Conservation (phyloP, 53 echinoderm and acorn worm species). For the Holothuria scabra region DNA sequence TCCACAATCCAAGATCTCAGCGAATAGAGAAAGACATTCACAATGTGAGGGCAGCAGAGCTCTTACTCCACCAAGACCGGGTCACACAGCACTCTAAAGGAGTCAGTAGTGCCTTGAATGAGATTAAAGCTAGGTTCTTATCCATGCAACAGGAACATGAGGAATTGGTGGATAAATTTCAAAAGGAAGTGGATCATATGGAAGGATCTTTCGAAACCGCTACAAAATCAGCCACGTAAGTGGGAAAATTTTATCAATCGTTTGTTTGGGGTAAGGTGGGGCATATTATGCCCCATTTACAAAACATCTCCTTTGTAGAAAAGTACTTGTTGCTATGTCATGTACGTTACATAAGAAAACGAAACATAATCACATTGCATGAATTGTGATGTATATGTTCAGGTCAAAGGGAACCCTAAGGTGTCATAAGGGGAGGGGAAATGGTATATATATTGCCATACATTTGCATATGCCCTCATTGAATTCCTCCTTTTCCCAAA, state of each 20-base stretch:
- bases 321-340: no score
- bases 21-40: conserved; percentile 95
- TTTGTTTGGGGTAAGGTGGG: no score
- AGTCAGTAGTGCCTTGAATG: conserved; percentile 82
- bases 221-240: conserved; percentile 68
- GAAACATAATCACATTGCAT: no score
- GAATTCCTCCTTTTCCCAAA: no score
- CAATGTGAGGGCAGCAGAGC: conserved; percentile 93
- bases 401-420: no score
- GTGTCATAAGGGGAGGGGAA: no score
- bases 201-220: conserved; percentile 63
- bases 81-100: conserved; percentile 89
- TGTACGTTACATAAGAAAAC: no score
- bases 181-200: conserved; percentile 84
- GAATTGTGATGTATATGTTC: no score
- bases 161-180: conserved; percentile 82
- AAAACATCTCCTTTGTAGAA: no score
- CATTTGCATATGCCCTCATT: no score
- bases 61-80: conserved; percentile 90
- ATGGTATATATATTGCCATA: no score
- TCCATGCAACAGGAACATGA: conserved; percentile 95
- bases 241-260: not conserved
- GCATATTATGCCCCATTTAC: no score
- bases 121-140: conserved; percentile 80
- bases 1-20: conserved; percentile 85